Evolutionary conservation across 2,113 vertebrate species (phyloP), one percentile per base, ranked within the genome.

Genomic region (Oreotrochilus melanogaster): DNA sequence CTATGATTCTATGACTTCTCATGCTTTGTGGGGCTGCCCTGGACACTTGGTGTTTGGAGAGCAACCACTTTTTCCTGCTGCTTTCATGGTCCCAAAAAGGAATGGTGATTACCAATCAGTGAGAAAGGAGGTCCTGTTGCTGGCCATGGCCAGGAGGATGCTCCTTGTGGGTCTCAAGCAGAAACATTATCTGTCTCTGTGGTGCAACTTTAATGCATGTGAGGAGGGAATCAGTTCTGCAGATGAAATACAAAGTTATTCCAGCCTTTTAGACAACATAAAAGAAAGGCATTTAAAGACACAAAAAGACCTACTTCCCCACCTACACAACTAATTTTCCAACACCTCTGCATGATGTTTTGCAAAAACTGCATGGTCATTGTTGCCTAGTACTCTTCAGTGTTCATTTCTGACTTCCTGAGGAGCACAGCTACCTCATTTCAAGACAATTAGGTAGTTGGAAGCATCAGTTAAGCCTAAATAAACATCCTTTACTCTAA

Each of bases 401-500:
- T 17, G n/a, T 42, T 28, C 17, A 39, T 74, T 93, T 83, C 75
- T 92, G 35, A 74, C 83, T 84, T 64, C 42, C 42, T 89, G 75
- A 72, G 85, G 58, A 94, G 58, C 53, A 61, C 39, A 84, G 27
- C 69, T 93, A 86, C 85, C 56, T 96, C 60, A 93, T 88, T 92
- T 88, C 71, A 79, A 73, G 60, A 47, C 89, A 79, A 93, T 96
- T 92, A 94, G 51, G 66, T 58, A 90, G 71, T 71, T 2, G 1
- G 94, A 89, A 93, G 70, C 28, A 86, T 74, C 67, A 87, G 4
- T 78, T 93, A 76, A 92, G 85, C 82, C 87, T 96, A 95, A 96
- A 95, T 71, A 96, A 97, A 96, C 92, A 95, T 90, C 51, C 72
- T 88, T 93, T 83, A 84, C 45, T 75, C 37, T 72, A 96, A 97